Base-by-base conservation (phyloP, 1,140 invertebrate species). In the Ptiloglossa arizonensis region DNA sequence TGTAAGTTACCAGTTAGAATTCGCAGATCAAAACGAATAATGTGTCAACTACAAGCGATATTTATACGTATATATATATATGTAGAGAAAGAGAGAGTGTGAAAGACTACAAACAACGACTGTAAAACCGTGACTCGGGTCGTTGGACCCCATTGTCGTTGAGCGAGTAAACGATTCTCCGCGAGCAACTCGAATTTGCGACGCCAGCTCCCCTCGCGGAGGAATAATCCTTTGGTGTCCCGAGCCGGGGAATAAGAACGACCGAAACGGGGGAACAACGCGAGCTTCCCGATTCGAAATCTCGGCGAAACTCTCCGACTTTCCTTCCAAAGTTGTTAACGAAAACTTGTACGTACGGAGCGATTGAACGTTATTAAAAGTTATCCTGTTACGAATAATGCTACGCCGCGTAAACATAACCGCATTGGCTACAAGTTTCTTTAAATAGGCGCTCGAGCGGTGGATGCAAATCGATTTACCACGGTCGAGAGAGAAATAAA, bases 21-120 rank as follows among this genome's bases (percentile, higher is more conserved):
- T 80, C 81, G 66, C 77, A 76, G 60, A 72, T 71, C 17, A 57
- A 52, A 70, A 59, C 46, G 69, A 83, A 75, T 27, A 72, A n/a
- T 80, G 57, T 83, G 48, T 64, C 35, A 83, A 70, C 81, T 85
- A 85, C 71, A 83, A 85, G 82, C 82, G 50, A 41, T 84, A 68
- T 56, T 73, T 77, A 77, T 22, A 72, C 9, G 38, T 29, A 41
- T 9, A 29, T 24, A 5, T 69, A 15, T 66, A 38, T 27, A 27
- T 27, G 9, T 27, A 27, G n/a, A 8, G 4, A 3, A 15, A n/a
- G n/a, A n/a, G n/a, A n/a, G n/a, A n/a, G n/a, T 41, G 19, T 15
- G 8, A 41, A 5, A 50, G 27, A 59, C 63, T 68, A 68, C 62
- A 17, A 46, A 71, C 56, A 82, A 44, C 69, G 64, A 83, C 48